These are phyloP conservation scores for Thera obeliscata DNA, from an alignment of 2,888 invertebrate genomes.

Conservation along the genomic window DNA sequence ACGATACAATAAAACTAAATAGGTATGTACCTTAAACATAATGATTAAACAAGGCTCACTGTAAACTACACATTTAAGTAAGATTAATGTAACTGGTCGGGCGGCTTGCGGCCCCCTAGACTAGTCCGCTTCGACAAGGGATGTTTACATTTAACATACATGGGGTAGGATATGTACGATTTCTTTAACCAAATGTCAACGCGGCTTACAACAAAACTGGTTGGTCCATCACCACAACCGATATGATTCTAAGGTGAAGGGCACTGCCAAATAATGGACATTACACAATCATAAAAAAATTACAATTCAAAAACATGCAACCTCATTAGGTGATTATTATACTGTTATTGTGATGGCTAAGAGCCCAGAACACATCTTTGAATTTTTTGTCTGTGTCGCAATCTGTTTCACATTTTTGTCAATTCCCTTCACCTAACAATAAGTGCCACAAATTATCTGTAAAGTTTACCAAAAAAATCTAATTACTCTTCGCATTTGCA, in stretches of 20 bases:
- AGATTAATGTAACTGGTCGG: slow-evolving; percentile 55
- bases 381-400: not conserved
- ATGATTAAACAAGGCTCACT: slow-evolving; percentile 82
- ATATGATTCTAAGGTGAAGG: slow-evolving; percentile 54
- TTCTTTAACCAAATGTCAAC: slow-evolving; percentile 66
- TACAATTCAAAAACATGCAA: not conserved
- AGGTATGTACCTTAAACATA: slow-evolving; percentile 82
- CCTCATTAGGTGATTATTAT: not conserved
- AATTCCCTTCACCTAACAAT: slow-evolving; percentile 39
- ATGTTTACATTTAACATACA: slow-evolving; percentile 65
- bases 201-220: slow-evolving; percentile 61
- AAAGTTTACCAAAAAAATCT: not conserved
- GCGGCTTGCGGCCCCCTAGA: slow-evolving; percentile 55
- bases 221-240: slow-evolving; percentile 77
- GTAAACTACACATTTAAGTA: slow-evolving; percentile 66
- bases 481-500: not conserved
- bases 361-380: not conserved
- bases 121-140: slow-evolving; percentile 63
- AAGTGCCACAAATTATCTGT: not conserved
- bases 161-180: slow-evolving; percentile 77
- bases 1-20: slow-evolving; percentile 83
- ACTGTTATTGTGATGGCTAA: not conserved
- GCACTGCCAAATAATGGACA: not conserved
- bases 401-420: slow-evolving; percentile 4
- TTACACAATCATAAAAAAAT: not conserved